Base-by-base conservation (phyloP, 2,888 invertebrate genomes). In the Agriopis aurantiaria region DNA sequence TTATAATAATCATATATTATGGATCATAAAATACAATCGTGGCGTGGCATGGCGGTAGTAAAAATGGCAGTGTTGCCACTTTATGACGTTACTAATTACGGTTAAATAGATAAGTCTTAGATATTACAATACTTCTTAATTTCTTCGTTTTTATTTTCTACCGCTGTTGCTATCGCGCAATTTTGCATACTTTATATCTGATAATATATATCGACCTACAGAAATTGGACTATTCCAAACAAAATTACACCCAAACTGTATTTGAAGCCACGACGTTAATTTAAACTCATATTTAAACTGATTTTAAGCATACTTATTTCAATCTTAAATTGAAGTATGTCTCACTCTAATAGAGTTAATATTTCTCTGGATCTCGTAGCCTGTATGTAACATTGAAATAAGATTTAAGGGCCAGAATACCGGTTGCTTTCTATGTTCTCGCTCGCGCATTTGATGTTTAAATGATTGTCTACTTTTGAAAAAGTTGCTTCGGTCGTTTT, bases 11-110 rank as follows among this genome's bases (percentile, higher is more conserved):
- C 59, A 45, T 56, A 41, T 69, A n/a, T 46, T 48, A 64, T 63
- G 40, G 63, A 46, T 45, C 23, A 14, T 57, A 51, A 51, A 52
- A 46, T 33, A 11, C n/a, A 9, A 67, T 17, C 11, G 9, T 49
- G 45, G 64, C 64, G 49, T 49, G 59, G 55, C 65, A 48, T 49
- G 55, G 55, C 65, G 55, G 65, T 56, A 65, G 55, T 52, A 14
- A 23, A 56, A 17, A 1, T 62, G 12, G 23, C 55, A 11, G 7
- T 51, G 23, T 43, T 46, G 56, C 11, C 40, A 45, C 40, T 12
- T 60, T 49, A 53, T 11, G 33, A 41, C 17, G 11, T 56, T n/a
- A 56, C 14, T 8, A 43, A 55, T 8, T 8, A 23, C 10, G 52
- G 0, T 2, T 6, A 3, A 12, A 3, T 33, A 11, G 33, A 5